phyloP scores from a whole-genome alignment of 2,113 vertebrate genomes.

The Mormoops blainvillei region DNA sequence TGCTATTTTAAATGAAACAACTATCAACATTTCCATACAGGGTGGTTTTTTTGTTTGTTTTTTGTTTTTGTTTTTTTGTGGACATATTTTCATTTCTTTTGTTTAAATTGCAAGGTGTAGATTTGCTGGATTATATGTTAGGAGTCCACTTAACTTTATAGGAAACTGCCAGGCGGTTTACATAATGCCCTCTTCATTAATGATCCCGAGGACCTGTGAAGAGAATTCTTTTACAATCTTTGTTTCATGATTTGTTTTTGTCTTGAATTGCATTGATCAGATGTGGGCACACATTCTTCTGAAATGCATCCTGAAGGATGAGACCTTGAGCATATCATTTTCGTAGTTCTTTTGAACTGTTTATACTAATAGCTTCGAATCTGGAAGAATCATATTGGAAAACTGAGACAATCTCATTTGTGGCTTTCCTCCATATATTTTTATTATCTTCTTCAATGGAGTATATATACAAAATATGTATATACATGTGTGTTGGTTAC shows the following conservation, averaged over 20 bases:
- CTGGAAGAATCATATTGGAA: background rate
- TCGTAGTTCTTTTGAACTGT: background rate
- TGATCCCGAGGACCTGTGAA: background rate
- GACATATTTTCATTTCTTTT: slow-evolving; percentile 26
- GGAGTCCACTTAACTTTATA: background rate
- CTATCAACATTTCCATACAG: background rate
- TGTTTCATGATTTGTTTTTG: background rate
- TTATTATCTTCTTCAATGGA: background rate
- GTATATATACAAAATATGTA: background rate
- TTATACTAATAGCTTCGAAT: background rate
- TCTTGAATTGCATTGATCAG: background rate
- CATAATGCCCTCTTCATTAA: background rate
- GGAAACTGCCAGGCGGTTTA: background rate
- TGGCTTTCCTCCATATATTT: background rate
- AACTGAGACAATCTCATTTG: background rate
- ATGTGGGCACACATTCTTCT: background rate
- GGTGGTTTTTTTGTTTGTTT: background rate
- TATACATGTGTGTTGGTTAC: background rate
- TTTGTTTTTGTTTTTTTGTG: no score
- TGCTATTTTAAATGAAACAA: background rate
- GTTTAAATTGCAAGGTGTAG: background rate
- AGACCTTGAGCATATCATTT: background rate
- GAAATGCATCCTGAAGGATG: background rate
- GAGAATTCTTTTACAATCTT: background rate
- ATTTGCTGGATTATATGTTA: background rate